Percentiles rank a stretch among this genome's conserved stretches.
Evolutionary conservation across 1,140 invertebrate species (phyloP).

Genomic region (Streblospio benedicti): DNA sequence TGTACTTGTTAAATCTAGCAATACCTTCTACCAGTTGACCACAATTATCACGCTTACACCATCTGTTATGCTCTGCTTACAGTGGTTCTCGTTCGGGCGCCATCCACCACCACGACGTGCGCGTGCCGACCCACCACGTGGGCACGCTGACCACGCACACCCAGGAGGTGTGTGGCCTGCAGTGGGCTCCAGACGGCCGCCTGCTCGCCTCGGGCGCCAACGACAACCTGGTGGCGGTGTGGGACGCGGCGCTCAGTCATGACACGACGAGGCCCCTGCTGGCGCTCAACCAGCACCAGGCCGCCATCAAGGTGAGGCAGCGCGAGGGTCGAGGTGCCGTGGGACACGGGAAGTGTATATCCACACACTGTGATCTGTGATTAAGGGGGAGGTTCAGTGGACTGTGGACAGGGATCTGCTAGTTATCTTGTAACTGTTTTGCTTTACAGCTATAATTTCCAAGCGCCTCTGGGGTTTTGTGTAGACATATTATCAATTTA

Average conservation of each 20-base stretch:
- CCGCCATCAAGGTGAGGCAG: slow-evolving; percentile 71
- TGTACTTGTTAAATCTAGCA: background rate
- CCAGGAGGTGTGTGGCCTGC: slow-evolving; percentile 82
- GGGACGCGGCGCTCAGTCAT: slow-evolving; percentile 50
- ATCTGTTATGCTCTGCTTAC: slow-evolving; percentile 25
- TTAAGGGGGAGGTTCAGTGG: slow-evolving; percentile 70
- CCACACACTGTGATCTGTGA: too few species aligned
- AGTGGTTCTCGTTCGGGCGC: slow-evolving; percentile 78
- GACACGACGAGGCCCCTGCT: slow-evolving; percentile 30
- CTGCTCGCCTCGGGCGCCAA: slow-evolving; percentile 91
- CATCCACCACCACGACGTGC: slow-evolving; percentile 90
- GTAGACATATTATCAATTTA: too few species aligned
- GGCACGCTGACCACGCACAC: slow-evolving; percentile 65
- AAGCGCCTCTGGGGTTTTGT: too few species aligned
- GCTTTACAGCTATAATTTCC: too few species aligned
- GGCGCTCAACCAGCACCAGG: slow-evolving; percentile 49
- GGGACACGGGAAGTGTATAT: slow-evolving; percentile 81
- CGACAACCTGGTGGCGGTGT: slow-evolving; percentile 87
- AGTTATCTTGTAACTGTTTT: too few species aligned
- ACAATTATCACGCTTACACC: background rate
- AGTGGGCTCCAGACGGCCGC: slow-evolving; percentile 91
- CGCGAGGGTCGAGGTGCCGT: slow-evolving; percentile 89
- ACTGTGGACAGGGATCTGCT: slow-evolving; percentile 88
- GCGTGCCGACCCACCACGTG: slow-evolving; percentile 74
- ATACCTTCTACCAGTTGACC: background rate